phyloP scores from a whole-genome alignment of 2,113 vertebrate species.

The Strix aluco region DNA sequence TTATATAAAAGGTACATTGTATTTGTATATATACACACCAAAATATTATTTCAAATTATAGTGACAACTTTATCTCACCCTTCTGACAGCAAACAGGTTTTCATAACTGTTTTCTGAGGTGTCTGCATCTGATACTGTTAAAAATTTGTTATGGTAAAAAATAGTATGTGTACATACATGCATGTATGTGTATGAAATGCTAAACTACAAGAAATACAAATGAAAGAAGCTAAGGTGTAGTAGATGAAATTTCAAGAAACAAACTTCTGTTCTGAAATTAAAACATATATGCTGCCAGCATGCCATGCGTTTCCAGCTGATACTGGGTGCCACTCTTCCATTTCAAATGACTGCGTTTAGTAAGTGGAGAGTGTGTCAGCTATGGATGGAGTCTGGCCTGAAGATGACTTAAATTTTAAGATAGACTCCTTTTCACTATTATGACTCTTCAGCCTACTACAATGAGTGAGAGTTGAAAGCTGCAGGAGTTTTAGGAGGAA shows the following conservation, averaged over 20 bases:
- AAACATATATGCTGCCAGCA: background rate
- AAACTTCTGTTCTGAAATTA: background rate
- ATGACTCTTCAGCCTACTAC: background rate
- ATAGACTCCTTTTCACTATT: background rate
- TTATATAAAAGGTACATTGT: background rate
- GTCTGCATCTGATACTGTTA: background rate
- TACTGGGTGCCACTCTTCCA: background rate
- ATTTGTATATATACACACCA: background rate
- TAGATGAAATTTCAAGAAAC: background rate
- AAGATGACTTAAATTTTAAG: background rate
- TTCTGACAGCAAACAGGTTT: background rate
- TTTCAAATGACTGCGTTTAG: background rate
- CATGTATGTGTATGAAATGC: background rate
- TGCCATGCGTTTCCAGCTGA: background rate
- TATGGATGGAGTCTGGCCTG: background rate
- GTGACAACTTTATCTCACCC: background rate
- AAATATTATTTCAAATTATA: background rate
- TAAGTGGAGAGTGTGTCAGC: background rate
- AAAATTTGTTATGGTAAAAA: background rate
- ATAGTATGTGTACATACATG: background rate
- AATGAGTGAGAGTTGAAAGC: background rate
- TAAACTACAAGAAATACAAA: background rate
- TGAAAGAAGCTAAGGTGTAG: background rate
- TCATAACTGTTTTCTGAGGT: background rate
- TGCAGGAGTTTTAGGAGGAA: background rate